Evolutionary conservation across 2,113 vertebrate species (phyloP), one percentile per base, ranked within the genome.

Genomic region (Ranitomeya variabilis): DNA sequence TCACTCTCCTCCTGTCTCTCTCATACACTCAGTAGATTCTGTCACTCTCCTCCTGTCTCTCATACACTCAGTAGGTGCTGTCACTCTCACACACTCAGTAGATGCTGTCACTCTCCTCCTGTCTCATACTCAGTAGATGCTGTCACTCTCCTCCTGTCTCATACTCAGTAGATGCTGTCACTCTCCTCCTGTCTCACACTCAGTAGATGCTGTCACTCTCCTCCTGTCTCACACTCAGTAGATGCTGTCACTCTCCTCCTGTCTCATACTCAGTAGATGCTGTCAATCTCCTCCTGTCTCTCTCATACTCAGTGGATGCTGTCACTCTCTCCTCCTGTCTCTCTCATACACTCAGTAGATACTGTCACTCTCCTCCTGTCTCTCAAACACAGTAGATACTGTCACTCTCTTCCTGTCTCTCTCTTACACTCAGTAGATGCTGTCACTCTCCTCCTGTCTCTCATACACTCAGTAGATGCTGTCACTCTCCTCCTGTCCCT

Each of bases 121-220:
- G 19, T 80, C 79, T 51, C 62, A 26, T 31, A n/a, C 52, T 79
- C 77, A 79, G 18, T 79, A 21, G 52, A n/a, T n/a, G 52, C 77
- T 31, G 26, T 79, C 21, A 51, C 62, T 45, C 60, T 64, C 81
- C 6, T 37, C 5, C 60, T 21, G 6, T 31, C 26, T 51, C 62
- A 26, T 23, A 16, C 80, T 60, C 57, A 26, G 23, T 60, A n/a
- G 19, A 16, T 60, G 59, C 80, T 13, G 55, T 62, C 80, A 64
- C 80, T 62, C 59, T 55, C 59, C 1, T 0, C 15, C 57, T 81
- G 55, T 31, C 26, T 26, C 57, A 37, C 80, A 31, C 57, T n/a
- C n/a, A 80, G 69, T 57, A 57, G 13, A 31, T 37, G 19, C 80
- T 18, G 23, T 82, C 54, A 8, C 54, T 62, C 80, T 62, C 57